Base-by-base conservation (phyloP, 2,113 vertebrate genomes). In the Calypte anna region DNA sequence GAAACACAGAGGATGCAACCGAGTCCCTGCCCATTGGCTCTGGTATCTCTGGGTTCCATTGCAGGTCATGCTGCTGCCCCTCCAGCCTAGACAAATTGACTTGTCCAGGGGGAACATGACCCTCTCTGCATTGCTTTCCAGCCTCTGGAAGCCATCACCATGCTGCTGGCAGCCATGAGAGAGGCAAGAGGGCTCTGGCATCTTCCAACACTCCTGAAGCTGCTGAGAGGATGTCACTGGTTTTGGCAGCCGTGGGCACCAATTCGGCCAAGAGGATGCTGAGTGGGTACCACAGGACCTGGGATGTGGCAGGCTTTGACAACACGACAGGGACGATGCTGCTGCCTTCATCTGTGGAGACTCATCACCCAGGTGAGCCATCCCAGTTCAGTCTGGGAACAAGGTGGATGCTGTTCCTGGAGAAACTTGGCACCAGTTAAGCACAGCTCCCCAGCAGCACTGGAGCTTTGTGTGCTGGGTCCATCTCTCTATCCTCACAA, bases 211-310 rank as follows among this genome's bases (percentile, higher is more conserved):
- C 92, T 93, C 94, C 95, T 92, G 94, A 89, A 74, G 97, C 95
- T 21, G 93, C 92, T 1, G 91, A 97, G 92, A 96, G 93, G 83
- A 97, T 94, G 2, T 80, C 97, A 14, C 90, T 95, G 24, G 97
- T 96, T 40, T 91, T 95, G 23, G 97, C 40, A 69, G 33, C 43
- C 1, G 2, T 8, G 50, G 77, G 77, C 21, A 27, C 58, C 0
- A 0, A 13, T n/a, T 70, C 0, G 0, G 8, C 61, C 0, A 14
- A 87, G 53, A 46, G 53, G 53, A 63, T 2, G 0, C 43, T 38
- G 57, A 21, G 14, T 0, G 86, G 36, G 77, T 79, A 2, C 51
- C 75, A 2, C 0, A 12, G 25, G n/a, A 2, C 15, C 87, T 63
- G 88, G 86, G 55, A 63, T 1, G 2, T 54, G 46, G 14, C 7